phyloP scores from a whole-genome alignment of 2,888 invertebrate genomes.

The Lottia gigantea region DNA sequence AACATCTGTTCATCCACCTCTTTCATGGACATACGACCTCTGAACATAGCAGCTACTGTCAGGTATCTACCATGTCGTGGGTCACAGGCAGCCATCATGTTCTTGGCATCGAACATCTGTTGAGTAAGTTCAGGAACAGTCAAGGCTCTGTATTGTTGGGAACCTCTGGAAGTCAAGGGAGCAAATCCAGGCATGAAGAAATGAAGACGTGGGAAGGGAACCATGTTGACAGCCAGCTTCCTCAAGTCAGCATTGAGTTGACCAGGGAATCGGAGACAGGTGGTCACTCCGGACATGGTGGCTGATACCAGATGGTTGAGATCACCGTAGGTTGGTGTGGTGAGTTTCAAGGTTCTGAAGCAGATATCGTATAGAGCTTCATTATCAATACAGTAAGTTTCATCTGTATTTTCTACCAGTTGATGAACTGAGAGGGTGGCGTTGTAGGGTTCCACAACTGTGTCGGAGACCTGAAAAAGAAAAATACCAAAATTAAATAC shows the following conservation, averaged over 20 bases:
- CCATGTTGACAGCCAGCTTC: background rate
- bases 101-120: conserved; percentile 91
- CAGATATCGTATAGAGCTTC: conserved; percentile 6
- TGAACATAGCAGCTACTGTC: conserved; percentile 86
- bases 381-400: conserved; percentile 7
- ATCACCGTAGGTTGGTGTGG: background rate
- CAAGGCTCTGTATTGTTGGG: conserved; percentile 69
- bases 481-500: too few species aligned
- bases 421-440: conserved; percentile 6
- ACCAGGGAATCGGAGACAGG: conserved; percentile 3
- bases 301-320: background rate
- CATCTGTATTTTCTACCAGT: conserved; percentile 8
- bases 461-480: background rate
- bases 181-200: conserved; percentile 7
- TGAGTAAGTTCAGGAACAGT: conserved; percentile 63
- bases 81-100: conserved; percentile 97
- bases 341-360: background rate
- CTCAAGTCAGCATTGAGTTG: conserved; percentile 1
- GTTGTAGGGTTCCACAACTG: conserved; percentile 3
- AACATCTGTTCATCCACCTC: conserved; percentile 92
- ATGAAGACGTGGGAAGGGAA: background rate
- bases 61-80: conserved; percentile 90
- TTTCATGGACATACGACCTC: conserved; percentile 93
- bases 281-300: conserved; percentile 4
- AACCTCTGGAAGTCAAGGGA: conserved; percentile 76